phyloP scores from a whole-genome alignment of 2,113 vertebrate genomes.

The Cryptomyrus ogoouensis region DNA sequence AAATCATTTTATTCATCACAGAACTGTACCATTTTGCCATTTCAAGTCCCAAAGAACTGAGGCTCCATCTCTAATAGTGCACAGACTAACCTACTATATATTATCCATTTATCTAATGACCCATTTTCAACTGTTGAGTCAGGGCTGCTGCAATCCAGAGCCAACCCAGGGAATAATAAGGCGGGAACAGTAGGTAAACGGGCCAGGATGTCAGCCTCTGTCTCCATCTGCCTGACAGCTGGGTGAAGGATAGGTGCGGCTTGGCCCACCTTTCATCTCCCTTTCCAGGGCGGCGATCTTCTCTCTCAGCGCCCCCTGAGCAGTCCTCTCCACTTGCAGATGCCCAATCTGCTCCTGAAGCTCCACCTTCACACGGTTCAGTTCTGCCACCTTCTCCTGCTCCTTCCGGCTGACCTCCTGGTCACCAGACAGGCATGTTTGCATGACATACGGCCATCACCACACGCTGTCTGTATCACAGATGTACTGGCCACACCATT shows the following conservation, averaged over 20 bases:
- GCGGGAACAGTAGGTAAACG: neutral
- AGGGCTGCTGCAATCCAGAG: neutral
- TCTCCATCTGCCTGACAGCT: neutral
- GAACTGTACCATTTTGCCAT: neutral
- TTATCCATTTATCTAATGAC: neutral
- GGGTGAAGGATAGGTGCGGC: neutral
- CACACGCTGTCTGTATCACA: neutral
- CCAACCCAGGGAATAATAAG: neutral
- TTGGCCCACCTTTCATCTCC: conserved; percentile 74
- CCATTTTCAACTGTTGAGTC: neutral
- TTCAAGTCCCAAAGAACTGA: neutral
- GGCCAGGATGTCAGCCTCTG: neutral
- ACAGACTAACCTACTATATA: neutral
- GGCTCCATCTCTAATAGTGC: neutral
- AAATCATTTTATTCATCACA: neutral
- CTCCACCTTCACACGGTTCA: conserved; percentile 75
- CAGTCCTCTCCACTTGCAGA: conserved; percentile 71
- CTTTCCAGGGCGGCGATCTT: conserved; percentile 80
- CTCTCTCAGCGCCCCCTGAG: conserved; percentile 72
- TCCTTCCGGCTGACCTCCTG: conserved; percentile 82
- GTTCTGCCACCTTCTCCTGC: conserved; percentile 77
- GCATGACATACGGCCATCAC: neutral
- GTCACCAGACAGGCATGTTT: neutral
- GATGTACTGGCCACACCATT: neutral
- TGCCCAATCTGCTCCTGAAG: conserved; percentile 82